These are phyloP conservation scores for Aphis craccivora DNA, from an alignment of 1,140 invertebrate species.

Conservation along the genomic window DNA sequence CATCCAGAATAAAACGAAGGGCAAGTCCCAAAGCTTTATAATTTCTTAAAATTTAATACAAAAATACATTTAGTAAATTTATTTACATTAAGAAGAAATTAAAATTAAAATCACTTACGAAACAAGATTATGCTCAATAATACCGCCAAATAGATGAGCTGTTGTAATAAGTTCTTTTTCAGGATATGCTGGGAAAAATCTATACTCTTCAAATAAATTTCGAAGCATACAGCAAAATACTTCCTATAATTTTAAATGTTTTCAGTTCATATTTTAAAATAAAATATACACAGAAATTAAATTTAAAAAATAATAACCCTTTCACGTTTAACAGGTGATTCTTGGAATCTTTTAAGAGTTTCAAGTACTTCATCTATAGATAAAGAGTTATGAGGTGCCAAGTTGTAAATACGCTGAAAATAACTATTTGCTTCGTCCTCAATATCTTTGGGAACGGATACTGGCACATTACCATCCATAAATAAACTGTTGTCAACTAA, in stretches of 20 bases:
- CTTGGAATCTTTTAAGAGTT: slow-evolving; percentile 94
- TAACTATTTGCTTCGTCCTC: slow-evolving; percentile 98
- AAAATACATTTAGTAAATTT: background rate
- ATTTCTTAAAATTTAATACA: slow-evolving; percentile 63
- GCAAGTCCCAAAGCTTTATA: slow-evolving; percentile 89
- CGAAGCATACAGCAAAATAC: slow-evolving; percentile 98
- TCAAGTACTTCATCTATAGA: slow-evolving; percentile 92
- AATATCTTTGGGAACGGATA: slow-evolving; percentile 87
- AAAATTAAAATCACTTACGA: slow-evolving; percentile 67
- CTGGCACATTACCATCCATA: slow-evolving; percentile 7
- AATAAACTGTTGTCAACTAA: slow-evolving; percentile 33
- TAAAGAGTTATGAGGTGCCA: slow-evolving; percentile 89
- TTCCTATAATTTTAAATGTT: slow-evolving; percentile 65
- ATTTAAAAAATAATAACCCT: slow-evolving; percentile 67
- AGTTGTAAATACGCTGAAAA: slow-evolving; percentile 97
- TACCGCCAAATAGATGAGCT: slow-evolving; percentile 97
- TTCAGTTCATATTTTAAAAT: background rate
- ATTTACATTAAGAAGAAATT: background rate
- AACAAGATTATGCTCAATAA: slow-evolving; percentile 95
- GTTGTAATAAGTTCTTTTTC: slow-evolving; percentile 97
- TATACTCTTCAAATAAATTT: slow-evolving; percentile 98
- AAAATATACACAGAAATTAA: background rate
- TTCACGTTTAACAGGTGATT: slow-evolving; percentile 87
- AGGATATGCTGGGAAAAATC: slow-evolving; percentile 98
- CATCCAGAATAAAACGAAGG: slow-evolving; percentile 90